Conservation (phyloP, 1,140 invertebrate genomes). For the Leptinotarsa undecemlineata region DNA sequence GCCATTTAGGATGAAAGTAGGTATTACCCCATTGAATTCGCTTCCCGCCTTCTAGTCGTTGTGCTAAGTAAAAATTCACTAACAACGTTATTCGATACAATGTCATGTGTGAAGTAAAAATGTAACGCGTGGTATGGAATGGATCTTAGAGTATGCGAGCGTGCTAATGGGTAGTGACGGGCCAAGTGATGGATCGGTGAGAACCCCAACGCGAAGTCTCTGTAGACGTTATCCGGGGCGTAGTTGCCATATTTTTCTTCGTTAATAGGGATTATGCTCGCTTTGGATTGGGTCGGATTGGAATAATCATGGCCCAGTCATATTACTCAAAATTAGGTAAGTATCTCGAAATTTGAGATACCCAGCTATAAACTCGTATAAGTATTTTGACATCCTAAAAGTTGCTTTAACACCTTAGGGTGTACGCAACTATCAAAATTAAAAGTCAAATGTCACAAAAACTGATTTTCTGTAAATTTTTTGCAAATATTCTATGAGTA, state of each 20-base stretch:
- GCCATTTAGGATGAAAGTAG: too few relatives aligned
- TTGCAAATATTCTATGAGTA: too few relatives aligned
- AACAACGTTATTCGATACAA: constrained; percentile 15
- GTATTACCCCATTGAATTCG: background rate
- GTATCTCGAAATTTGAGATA: too few relatives aligned
- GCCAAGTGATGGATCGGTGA: constrained; percentile 62
- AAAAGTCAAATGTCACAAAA: too few relatives aligned
- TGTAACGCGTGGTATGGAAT: constrained; percentile 26
- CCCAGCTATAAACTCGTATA: too few relatives aligned
- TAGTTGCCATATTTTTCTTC: constrained; percentile 14
- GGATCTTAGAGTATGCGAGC: constrained; percentile 55
- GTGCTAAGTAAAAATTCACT: constrained; percentile 17
- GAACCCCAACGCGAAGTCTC: constrained; percentile 44
- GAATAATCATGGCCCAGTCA: too few relatives aligned
- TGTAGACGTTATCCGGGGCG: constrained; percentile 24
- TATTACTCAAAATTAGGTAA: too few relatives aligned
- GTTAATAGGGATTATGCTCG: background rate
- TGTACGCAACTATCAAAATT: too few relatives aligned
- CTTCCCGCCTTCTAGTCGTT: background rate
- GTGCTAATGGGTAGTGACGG: constrained; percentile 65
- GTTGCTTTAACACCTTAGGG: too few relatives aligned
- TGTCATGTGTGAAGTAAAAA: constrained; percentile 23
- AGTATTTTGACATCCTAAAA: too few relatives aligned
- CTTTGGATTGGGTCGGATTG: background rate
- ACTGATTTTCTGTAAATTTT: too few relatives aligned